Evolutionary conservation across 2,888 invertebrate species (phyloP), one percentile per base, ranked within the genome.

Genomic region (Ganaspis brasiliensis): DNA sequence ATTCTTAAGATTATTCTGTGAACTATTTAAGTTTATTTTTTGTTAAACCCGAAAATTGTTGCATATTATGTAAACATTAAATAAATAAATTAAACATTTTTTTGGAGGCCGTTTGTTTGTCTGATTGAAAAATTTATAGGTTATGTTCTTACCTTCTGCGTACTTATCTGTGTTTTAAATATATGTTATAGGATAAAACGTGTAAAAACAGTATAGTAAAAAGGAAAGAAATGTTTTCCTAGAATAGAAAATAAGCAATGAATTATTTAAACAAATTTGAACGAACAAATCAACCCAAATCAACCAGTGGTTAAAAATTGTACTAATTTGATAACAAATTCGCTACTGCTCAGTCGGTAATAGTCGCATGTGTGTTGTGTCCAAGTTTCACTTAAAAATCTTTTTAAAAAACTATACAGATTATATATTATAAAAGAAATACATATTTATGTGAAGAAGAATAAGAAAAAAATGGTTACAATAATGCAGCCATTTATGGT

Each of bases 401-500:
- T 74, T 55, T 75, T 77, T 10, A 24, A 21, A 55, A 40, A 63
- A 49, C 21, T 14, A 55, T n/a, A n/a, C n/a, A n/a, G n/a, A n/a
- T 31, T 35, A 35, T n/a, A n/a, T 55, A 21, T 35, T 61, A 37
- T 71, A 61, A 72, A 16, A 71, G 59, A 56, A 52, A 55, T 12
- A 12, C 21, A 81, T 77, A 82, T 87, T 87, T 86, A 86, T 85
- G 86, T 85, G 78, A 86, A 81, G 76, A 74, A 72, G 59, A 59
- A 76, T 79, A 63, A 63, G 56, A 55, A 79, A 82, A 87, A 75
- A 77, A 92, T 92, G 92, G 90, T 92, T 79, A 89, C 92, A 84
- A 89, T 92, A 81, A 92, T 92, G 90, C 92, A 92, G 86, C 92
- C 92, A 79, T 92, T 92, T 84, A 92, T 92, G 92, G 92, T 92